These are phyloP conservation scores for Deilephila elpenor DNA, from an alignment of 2,888 invertebrate genomes.

Conservation along the genomic window DNA sequence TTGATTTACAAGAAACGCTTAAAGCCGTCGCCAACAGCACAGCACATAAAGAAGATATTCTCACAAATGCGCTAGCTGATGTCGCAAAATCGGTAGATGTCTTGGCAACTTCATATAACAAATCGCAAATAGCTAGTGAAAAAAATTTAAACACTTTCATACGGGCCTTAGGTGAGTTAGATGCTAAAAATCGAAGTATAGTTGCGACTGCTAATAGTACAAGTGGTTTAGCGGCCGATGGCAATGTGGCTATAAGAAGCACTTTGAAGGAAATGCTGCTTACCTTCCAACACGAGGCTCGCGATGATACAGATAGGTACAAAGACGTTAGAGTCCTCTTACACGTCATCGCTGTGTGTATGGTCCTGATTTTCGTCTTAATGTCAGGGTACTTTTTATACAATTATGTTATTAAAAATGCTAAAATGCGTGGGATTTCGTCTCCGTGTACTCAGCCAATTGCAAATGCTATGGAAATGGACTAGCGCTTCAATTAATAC, in stretches of 20 bases:
- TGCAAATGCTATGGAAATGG: constrained; percentile 34
- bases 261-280: constrained; percentile 12
- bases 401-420: constrained; percentile 9
- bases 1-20: constrained; percentile 23
- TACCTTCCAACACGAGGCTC: neutral
- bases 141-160: constrained; percentile 18
- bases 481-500: neutral
- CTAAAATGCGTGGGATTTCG: neutral
- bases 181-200: neutral
- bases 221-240: neutral
- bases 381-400: constrained; percentile 8
- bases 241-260: neutral
- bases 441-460: constrained; percentile 32
- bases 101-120: constrained; percentile 17
- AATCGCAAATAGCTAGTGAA: constrained; percentile 21
- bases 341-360: constrained; percentile 18
- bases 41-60: constrained; percentile 1
- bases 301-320: neutral
- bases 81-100: neutral
- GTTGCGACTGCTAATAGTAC: neutral
- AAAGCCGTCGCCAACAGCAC: constrained; percentile 18
- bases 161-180: neutral
- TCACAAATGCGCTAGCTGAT: neutral
- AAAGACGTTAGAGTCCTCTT: constrained; percentile 18
- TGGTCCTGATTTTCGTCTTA: constrained; percentile 15